Conservation (phyloP, 2,888 invertebrate genomes). For the Xylota segnis region DNA sequence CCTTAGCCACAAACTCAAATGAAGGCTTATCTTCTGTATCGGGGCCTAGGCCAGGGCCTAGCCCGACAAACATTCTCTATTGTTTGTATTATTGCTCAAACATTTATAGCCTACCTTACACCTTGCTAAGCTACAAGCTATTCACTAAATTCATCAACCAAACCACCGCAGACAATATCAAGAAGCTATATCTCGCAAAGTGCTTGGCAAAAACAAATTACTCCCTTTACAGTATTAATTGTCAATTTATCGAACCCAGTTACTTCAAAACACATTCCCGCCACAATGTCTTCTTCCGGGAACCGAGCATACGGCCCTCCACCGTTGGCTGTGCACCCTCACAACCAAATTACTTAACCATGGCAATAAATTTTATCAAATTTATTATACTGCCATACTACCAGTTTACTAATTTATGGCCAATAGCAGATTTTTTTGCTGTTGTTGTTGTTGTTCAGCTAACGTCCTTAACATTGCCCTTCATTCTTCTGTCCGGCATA, state of each 20-base stretch:
- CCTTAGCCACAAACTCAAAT: no score
- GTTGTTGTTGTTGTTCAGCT: slow-evolving; percentile 6
- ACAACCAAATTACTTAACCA: slow-evolving; percentile 51
- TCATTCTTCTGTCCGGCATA: slow-evolving; percentile 28
- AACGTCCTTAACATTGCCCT: slow-evolving; percentile 3
- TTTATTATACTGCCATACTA: slow-evolving; percentile 48
- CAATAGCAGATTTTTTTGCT: slow-evolving; percentile 46
- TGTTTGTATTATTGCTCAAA: no score
- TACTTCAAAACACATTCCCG: slow-evolving; percentile 38
- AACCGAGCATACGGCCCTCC: background rate
- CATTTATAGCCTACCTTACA: background rate
- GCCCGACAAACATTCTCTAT: no score
- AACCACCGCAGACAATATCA: slow-evolving; percentile 32
- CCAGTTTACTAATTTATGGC: slow-evolving; percentile 54
- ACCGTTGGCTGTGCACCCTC: background rate
- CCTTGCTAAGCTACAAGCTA: background rate
- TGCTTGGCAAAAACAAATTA: slow-evolving; percentile 48
- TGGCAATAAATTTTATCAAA: slow-evolving; percentile 56
- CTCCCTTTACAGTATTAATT: slow-evolving; percentile 58
- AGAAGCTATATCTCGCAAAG: slow-evolving; percentile 29
- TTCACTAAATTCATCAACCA: slow-evolving; percentile 19
- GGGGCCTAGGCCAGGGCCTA: no score
- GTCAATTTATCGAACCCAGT: slow-evolving; percentile 56
- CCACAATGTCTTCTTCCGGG: slow-evolving; percentile 14
- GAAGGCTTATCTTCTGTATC: no score